Base-by-base conservation (phyloP, 1,140 invertebrate species). In the Drosophila aff. region DNA sequence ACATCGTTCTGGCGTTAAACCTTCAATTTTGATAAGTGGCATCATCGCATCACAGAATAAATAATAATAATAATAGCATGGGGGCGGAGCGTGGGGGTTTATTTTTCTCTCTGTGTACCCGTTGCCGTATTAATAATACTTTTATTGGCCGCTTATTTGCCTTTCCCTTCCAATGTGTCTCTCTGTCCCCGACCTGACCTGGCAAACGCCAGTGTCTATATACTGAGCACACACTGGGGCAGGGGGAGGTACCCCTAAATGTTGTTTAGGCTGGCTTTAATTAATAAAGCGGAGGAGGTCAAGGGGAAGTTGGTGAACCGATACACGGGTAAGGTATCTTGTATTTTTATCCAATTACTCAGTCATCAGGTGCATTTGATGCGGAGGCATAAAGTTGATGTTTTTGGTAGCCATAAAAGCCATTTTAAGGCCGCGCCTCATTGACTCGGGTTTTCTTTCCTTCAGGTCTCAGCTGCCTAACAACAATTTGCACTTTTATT, bases 131-230 rank as follows among this genome's bases (percentile, higher is more conserved):
- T 89, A 89, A 84, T 90, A 89, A 89, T 89, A 90, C 75, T 89
- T 89, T 90, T 89, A 89, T 85, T 90, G 78, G 69, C 69, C 84
- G 78, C 81, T 79, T 90, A 84, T 89, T 89, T 90, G 85, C 81
- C 77, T 87, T 81, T 21, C 26, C 31, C 46, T 11, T 16, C 10
- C 52, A 31, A 11, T 36, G 38, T 58, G 58, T 68, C 43, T 57
- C 62, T 61, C 38, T 43, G 47, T 58, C 18, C 18, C 53, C 62
- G 68, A 66, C 64, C 67, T 68, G 53, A 55, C 49, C 61, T 38
- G 61, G 49, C 82, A 74, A 76, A 65, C 18, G 53, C 63, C 36
- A 40, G 36, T n/a, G 52, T 38, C 21, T 21, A 63, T 23, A 64
- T 72, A 72, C 47, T 44, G 72, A 69, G 55, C 21, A n/a, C 11